Evolutionary conservation across 2,888 invertebrate genomes (phyloP).

Genomic region (Amorpha juglandis): DNA sequence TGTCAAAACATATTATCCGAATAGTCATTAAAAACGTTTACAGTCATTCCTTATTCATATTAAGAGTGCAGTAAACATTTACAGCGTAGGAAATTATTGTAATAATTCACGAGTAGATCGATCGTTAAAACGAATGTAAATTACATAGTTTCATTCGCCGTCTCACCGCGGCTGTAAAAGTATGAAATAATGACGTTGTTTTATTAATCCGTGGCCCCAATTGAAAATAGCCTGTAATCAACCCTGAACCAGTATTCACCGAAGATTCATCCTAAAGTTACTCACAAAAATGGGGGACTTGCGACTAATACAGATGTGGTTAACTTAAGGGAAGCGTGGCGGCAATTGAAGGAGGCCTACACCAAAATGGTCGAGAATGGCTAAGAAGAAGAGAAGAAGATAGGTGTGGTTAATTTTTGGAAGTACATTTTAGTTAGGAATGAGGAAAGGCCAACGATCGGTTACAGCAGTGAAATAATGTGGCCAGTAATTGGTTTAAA

Average conservation of each 20-base stretch:
- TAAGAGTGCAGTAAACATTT: slow-evolving; percentile 14
- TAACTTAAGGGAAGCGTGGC: too few species aligned
- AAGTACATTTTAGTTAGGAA: too few species aligned
- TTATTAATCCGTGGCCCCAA: slow-evolving; percentile 22
- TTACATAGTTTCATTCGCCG: slow-evolving; percentile 12
- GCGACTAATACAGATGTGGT: too few species aligned
- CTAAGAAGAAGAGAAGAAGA: too few species aligned
- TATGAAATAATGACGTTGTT: slow-evolving; percentile 20
- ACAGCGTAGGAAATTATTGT: slow-evolving; percentile 13
- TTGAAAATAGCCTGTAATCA: slow-evolving; percentile 22
- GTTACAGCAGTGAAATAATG: too few species aligned
- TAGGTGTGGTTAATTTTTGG: too few species aligned
- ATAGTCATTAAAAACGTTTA: not conserved
- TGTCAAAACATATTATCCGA: not conserved
- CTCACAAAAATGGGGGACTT: slow-evolving; percentile 4
- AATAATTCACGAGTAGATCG: slow-evolving; percentile 14
- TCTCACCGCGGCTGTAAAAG: slow-evolving; percentile 11
- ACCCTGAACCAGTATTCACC: slow-evolving; percentile 29
- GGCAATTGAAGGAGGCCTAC: too few species aligned
- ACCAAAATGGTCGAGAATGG: too few species aligned
- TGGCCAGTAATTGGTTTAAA: too few species aligned
- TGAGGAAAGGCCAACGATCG: too few species aligned
- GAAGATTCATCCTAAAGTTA: slow-evolving; percentile 32
- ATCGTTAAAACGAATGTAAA: slow-evolving; percentile 18
- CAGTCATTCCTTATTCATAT: slow-evolving; percentile 13